phyloP scores from a whole-genome alignment of 30 jellyfish, hydroid and myxozoan genomes.

The Turritopsis rubra region DNA sequence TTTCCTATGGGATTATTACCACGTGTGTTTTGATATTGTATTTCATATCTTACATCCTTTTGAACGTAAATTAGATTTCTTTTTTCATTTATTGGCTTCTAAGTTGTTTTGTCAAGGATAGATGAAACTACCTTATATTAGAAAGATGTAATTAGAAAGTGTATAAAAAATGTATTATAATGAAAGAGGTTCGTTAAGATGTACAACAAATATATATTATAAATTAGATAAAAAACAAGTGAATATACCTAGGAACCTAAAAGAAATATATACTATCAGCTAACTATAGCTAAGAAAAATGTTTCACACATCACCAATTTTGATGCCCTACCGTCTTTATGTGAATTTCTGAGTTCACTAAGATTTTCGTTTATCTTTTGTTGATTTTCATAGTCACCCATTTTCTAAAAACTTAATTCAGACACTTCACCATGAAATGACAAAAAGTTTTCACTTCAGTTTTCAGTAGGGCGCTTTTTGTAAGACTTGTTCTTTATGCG shows the following conservation, averaged over 20 bases:
- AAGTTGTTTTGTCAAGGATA: too few relatives aligned
- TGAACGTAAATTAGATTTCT: too few relatives aligned
- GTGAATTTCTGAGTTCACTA: slow-evolving; percentile 1
- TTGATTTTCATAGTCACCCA: slow-evolving; percentile 7
- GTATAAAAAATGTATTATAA: too few relatives aligned
- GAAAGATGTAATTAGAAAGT: too few relatives aligned
- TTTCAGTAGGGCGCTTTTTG: neutral
- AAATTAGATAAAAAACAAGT: too few relatives aligned
- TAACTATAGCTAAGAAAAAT: neutral
- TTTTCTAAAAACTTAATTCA: neutral
- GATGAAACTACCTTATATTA: too few relatives aligned
- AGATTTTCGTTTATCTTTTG: neutral
- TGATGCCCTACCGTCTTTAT: neutral
- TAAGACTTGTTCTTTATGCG: neutral
- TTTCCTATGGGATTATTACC: too few relatives aligned
- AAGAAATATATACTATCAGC: neutral
- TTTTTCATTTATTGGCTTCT: too few relatives aligned
- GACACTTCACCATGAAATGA: neutral
- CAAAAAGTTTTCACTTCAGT: neutral
- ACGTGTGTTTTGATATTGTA: too few relatives aligned
- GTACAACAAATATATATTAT: too few relatives aligned
- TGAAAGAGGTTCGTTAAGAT: too few relatives aligned
- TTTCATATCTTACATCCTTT: too few relatives aligned
- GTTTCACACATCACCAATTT: neutral
- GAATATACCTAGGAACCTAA: neutral